phyloP scores from a whole-genome alignment of 1,140 invertebrate genomes.

The Tyrophagus putrescentiae region DNA sequence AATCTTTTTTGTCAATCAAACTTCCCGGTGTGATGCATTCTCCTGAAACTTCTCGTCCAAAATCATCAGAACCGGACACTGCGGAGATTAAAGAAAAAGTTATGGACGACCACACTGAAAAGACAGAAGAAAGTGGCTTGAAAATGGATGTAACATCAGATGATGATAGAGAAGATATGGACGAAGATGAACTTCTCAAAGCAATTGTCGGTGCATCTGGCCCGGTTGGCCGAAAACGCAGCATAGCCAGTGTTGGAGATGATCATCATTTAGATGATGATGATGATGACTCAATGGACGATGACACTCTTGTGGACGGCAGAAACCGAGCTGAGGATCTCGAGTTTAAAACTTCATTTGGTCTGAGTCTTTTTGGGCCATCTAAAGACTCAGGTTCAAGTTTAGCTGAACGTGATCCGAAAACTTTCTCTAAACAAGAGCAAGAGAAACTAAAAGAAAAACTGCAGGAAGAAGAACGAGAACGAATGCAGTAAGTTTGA shows the following conservation, averaged over 20 bases:
- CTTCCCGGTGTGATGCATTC: no score
- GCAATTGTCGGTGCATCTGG: background rate
- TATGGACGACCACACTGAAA: no score
- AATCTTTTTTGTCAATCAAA: no score
- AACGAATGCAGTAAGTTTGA: slow-evolving; percentile 81
- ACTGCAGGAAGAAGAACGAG: slow-evolving; percentile 71
- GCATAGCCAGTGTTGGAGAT: background rate
- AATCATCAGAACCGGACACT: no score
- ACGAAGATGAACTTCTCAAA: background rate
- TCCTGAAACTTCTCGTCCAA: no score
- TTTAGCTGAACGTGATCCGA: background rate
- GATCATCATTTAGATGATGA: background rate
- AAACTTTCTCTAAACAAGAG: slow-evolving; percentile 11
- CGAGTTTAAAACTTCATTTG: slow-evolving; percentile 10
- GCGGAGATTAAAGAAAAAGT: no score
- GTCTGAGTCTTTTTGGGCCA: background rate
- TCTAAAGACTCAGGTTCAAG: background rate
- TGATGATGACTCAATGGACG: slow-evolving; percentile 12
- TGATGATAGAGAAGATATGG: background rate
- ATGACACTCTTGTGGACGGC: background rate
- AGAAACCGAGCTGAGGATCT: background rate
- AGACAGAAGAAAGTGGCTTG: no score
- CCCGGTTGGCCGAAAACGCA: background rate
- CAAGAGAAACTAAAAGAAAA: slow-evolving; percentile 45
- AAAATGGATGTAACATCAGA: background rate